Percentiles rank a stretch among this genome's conserved stretches.
Evolutionary conservation across 2,797 vertebrate species (phyloP).

Genomic region (Paedocypris micromegethes): DNA sequence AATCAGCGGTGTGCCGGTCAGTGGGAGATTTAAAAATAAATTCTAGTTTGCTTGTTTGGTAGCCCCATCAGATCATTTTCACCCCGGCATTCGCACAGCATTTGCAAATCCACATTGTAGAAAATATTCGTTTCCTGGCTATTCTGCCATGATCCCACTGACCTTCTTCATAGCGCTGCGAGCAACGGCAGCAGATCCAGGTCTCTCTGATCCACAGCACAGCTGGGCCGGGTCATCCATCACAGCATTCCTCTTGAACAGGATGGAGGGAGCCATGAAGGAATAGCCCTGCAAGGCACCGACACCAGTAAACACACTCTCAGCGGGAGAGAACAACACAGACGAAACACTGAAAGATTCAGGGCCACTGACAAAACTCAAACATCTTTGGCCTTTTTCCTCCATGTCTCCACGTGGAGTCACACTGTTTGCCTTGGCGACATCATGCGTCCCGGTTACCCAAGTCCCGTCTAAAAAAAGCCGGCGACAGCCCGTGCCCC

Average conservation of each 20-base stretch:
- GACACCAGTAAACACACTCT: slow-evolving; percentile 36
- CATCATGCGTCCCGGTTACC: slow-evolving; percentile 56
- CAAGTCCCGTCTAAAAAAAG: slow-evolving; percentile 64
- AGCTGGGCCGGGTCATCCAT: slow-evolving; percentile 86
- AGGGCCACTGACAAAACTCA: slow-evolving; percentile 6
- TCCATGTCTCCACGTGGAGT: slow-evolving; percentile 32
- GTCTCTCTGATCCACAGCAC: slow-evolving; percentile 80
- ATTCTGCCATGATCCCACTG: slow-evolving; percentile 28
- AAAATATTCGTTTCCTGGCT: not conserved
- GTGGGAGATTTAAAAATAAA: too few species aligned
- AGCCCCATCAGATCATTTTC: too few species aligned
- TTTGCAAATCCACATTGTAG: too few species aligned
- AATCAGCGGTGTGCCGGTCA: too few species aligned
- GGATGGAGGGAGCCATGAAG: slow-evolving; percentile 95
- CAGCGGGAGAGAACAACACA: slow-evolving; percentile 34
- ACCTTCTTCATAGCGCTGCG: slow-evolving; percentile 99
- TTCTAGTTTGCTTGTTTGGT: too few species aligned
- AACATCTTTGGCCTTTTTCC: slow-evolving; percentile 13
- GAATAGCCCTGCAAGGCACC: slow-evolving; percentile 83
- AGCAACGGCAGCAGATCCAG: slow-evolving; percentile 84
- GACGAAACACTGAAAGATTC: slow-evolving; percentile 20
- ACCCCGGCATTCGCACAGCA: too few species aligned
- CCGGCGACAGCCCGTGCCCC: slow-evolving; percentile 49
- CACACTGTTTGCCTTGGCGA: slow-evolving; percentile 63
- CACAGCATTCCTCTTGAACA: slow-evolving; percentile 96